Evolutionary conservation across 2,797 vertebrate genomes (phyloP).

Genomic region (Nasua narica): DNA sequence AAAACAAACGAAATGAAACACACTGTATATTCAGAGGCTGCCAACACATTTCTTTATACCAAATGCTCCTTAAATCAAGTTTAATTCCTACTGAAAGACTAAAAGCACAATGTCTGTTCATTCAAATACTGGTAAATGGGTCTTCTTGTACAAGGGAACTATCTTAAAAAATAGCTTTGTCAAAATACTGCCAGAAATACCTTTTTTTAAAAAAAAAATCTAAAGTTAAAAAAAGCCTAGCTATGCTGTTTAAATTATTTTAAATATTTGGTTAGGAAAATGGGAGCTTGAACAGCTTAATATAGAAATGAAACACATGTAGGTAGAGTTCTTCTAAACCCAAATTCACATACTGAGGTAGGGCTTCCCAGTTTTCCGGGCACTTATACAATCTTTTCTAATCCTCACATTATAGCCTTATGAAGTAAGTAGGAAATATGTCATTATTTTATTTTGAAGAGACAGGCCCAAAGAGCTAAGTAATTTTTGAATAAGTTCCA

Average conservation of each 20-base stretch:
- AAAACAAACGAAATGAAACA: not conserved
- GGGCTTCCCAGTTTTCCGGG: not conserved
- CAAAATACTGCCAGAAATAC: not conserved
- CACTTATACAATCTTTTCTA: not conserved
- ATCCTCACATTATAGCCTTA: not conserved
- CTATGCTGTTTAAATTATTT: not conserved
- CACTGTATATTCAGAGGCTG: not conserved
- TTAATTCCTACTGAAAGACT: not conserved
- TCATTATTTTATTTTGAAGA: not conserved
- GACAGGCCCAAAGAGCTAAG: not conserved
- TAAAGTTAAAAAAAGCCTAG: not conserved
- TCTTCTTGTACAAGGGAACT: not conserved
- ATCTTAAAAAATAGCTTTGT: not conserved
- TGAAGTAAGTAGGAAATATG: not conserved
- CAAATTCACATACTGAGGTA: not conserved
- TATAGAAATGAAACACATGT: not conserved
- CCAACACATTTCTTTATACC: not conserved
- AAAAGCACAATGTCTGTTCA: not conserved
- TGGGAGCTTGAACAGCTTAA: not conserved
- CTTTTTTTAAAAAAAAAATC: not conserved
- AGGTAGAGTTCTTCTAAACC: not conserved
- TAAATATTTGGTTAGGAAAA: not conserved
- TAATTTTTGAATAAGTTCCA: conserved; percentile 7
- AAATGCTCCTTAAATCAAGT: not conserved
- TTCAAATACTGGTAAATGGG: not conserved